Base-by-base conservation (phyloP, 92 coral and sea anemone genomes). In the Ricordea florida region DNA sequence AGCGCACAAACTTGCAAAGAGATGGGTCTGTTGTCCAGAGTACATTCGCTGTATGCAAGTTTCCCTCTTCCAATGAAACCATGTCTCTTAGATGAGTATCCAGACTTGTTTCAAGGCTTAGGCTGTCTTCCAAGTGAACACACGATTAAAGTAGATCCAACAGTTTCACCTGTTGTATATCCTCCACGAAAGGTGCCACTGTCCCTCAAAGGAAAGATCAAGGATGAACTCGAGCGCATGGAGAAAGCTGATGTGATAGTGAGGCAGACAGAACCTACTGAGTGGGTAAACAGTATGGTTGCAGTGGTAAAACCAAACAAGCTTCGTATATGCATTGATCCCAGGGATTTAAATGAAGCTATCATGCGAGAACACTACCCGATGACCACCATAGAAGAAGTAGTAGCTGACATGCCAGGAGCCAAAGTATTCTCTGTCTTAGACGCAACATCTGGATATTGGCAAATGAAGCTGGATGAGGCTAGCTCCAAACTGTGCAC, bases 261-360 rank as follows among this genome's bases (percentile, higher is more conserved):
- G 31, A 71, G 44, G 34, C 71, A 79, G 62, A 79, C 57, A 16
- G 81, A 85, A 22, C 86, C 75, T 2, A 85, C 81, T 10, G 82
- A 46, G 21, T 79, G 81, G 90, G 82, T 85, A 26, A 85, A 64
- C 62, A 79, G 85, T 26, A 79, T 85, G 90, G 86, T 79, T 8
- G 74, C 82, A 1, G 81, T 85, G 6, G 76, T 85, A 6, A 78
- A 85, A 70, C 79, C 67, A 4, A 33, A 77, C 51, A 84, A 84
- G 66, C 44, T 84, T n/a, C 52, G 80, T 20, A 76, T 85, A 15
- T 85, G 90, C 49, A 69, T 78, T 40, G 85, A 78, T 26, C 71
- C 65, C 44, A 47, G 82, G 50, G 74, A 86, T 24, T 59, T 86
- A 7, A 76, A 84, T 40, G 50, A 56, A 10, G 88, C 78, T 16